Evolutionary conservation across 2,113 vertebrate species (phyloP), one percentile per base, ranked within the genome.

Genomic region (Mustelus asterias): DNA sequence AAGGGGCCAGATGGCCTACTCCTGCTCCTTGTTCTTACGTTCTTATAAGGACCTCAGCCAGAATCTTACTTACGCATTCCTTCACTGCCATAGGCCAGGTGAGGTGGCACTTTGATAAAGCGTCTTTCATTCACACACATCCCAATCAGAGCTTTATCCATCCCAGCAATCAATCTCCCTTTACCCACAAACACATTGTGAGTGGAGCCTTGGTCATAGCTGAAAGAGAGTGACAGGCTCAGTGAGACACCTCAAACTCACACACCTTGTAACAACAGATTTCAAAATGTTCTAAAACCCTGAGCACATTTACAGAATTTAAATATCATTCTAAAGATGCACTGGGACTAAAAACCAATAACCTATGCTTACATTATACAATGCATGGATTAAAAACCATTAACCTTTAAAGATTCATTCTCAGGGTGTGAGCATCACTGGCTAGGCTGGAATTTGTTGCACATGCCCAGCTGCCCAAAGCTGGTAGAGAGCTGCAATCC

Each of bases 41-140:
- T 54, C 48, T 54, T 54, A 54, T 54, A 89, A 88, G 26, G 89
- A 29, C 78, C 41, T 83, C n/a, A 83, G n/a, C 44, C 5, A 67
- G 1, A 33, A 67, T 58, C 26, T 69, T 67, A 98, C 97, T 98
- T 97, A 99, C 99, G 97, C 29, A 99, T 98, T 22, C 99, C 99
- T 83, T 98, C 96, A 0, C 97, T 98, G 18, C 99, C 99, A 0
- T 99, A 99, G 96, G 98, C 99, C 0, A 99, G 98, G 0, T 97
- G 96, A 3, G 99, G 98, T 5, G 99, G 99, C 41, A 99, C 98
- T 96, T 97, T 99, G 96, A 99, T 98, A 0, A 99, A 98, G 0
- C 99, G 97, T 70, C 99, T 98, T 97, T 99, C 98, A 0, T 99
- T 99, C 92, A 99, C 98, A 0, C 99, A 99, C 99, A 99, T 99